A percentile compares a stretch with the other conserved stretches of the same genome.
phyloP scores from a whole-genome alignment of 1,140 invertebrate genomes.

The Luehdorfia chinensis region DNA sequence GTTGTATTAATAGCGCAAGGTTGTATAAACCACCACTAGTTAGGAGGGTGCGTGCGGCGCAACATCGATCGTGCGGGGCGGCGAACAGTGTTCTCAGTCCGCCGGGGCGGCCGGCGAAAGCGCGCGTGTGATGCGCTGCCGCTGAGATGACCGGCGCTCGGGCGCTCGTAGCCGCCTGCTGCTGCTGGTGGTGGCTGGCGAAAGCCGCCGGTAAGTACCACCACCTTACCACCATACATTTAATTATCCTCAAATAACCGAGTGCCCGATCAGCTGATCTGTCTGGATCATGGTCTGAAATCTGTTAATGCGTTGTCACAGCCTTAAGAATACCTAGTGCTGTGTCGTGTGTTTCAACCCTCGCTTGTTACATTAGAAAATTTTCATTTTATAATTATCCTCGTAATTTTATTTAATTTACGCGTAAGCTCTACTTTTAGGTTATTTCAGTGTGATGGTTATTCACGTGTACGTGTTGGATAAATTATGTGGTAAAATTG shows the following conservation, averaged over 20 bases:
- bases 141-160: conserved; percentile 75
- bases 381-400: too few relatives aligned
- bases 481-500: too few relatives aligned
- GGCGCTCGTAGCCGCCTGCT: conserved; percentile 73
- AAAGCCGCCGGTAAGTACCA: conserved; percentile 71
- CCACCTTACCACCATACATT: conserved; percentile 4
- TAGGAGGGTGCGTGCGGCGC: conserved; percentile 58
- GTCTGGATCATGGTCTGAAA: conserved; percentile 23
- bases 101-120: conserved; percentile 74
- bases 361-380: too few relatives aligned
- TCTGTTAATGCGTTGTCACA: conserved; percentile 37
- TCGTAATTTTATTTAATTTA: too few relatives aligned
- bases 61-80: conserved; percentile 69
- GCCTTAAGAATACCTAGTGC: conserved; percentile 15
- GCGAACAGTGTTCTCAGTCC: conserved; percentile 55
- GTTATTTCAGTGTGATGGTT: conserved; percentile 4
- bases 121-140: conserved; percentile 73
- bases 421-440: background rate
- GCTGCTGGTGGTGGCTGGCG: conserved; percentile 73
- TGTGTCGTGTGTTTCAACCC: conserved; percentile 2
- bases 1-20: conserved; percentile 1
- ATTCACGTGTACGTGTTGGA: background rate
- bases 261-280: conserved; percentile 48
- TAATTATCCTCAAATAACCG: too few relatives aligned
- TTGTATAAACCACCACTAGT: conserved; percentile 13